Conservation (phyloP, 2,113 vertebrate genomes). For the Calyptommatus sinebrachiatus region DNA sequence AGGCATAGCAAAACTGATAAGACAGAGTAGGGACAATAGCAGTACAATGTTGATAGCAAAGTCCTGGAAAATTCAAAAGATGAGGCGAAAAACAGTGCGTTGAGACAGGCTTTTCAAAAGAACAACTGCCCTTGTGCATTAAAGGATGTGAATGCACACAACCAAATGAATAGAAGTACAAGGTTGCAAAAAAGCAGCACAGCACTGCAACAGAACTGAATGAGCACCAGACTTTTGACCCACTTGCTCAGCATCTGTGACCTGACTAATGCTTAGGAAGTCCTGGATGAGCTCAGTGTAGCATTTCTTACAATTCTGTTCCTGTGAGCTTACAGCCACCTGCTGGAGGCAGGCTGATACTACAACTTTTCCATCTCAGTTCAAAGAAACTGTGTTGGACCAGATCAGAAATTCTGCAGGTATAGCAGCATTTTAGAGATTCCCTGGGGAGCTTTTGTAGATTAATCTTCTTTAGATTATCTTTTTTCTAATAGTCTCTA, state of each 20-base stretch:
- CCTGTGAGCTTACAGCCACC: conserved; percentile 29
- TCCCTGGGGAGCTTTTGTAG: too few relatives aligned
- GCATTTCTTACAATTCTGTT: neutral
- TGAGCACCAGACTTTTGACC: neutral
- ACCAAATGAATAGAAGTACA: neutral
- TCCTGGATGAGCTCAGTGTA: fast-evolving
- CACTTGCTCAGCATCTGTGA: neutral
- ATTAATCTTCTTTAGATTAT: too few relatives aligned
- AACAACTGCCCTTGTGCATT: neutral
- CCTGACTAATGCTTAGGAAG: neutral
- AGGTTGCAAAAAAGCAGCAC: neutral
- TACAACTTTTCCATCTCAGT: neutral
- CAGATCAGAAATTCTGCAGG: too few relatives aligned
- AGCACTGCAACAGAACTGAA: neutral
- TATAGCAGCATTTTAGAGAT: too few relatives aligned
- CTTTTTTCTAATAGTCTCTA: too few relatives aligned
- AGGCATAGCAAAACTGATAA: conserved; percentile 1
- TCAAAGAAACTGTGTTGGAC: too few relatives aligned
- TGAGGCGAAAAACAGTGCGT: neutral
- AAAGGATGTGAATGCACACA: neutral
- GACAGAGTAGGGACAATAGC: neutral
- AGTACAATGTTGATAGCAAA: neutral
- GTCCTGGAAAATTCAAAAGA: neutral
- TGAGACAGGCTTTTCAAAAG: fast-evolving
- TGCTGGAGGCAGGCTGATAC: neutral